Evolutionary conservation across 2,113 vertebrate species (phyloP).

Genomic region (Motacilla alba): DNA sequence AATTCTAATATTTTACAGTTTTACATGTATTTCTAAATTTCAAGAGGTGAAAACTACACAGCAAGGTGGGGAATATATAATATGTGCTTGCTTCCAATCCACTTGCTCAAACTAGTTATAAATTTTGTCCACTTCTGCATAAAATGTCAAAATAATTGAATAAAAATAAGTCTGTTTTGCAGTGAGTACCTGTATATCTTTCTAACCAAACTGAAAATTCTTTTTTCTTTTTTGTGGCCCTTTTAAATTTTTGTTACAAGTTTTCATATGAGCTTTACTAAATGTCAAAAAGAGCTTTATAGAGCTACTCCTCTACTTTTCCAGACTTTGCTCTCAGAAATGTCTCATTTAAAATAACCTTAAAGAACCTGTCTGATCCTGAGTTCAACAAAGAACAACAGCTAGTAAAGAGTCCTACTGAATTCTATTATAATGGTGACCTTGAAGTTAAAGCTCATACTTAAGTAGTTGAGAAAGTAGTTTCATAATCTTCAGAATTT

Average conservation of each 20-base stretch:
- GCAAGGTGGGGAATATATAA: neutral
- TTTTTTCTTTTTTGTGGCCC: fast-evolving
- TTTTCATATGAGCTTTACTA: neutral
- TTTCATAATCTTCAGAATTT: neutral
- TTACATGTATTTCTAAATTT: neutral
- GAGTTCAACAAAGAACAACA: neutral
- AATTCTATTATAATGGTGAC: neutral
- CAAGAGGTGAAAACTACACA: neutral
- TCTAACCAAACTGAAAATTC: neutral
- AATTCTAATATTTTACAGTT: neutral
- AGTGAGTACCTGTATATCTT: neutral
- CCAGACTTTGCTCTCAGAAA: neutral
- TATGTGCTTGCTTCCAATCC: neutral
- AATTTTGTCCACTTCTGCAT: neutral
- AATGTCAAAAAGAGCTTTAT: neutral
- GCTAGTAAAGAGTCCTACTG: neutral
- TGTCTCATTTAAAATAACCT: neutral
- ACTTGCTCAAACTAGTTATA: neutral
- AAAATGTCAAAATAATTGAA: neutral
- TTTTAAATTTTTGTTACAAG: neutral
- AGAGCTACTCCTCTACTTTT: neutral
- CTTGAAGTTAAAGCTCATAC: neutral
- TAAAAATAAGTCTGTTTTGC: neutral
- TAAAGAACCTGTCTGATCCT: neutral
- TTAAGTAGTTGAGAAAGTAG: neutral